These are phyloP conservation scores for Diadophis punctatus DNA, from an alignment of 2,113 vertebrate genomes.

Conservation along the genomic window DNA sequence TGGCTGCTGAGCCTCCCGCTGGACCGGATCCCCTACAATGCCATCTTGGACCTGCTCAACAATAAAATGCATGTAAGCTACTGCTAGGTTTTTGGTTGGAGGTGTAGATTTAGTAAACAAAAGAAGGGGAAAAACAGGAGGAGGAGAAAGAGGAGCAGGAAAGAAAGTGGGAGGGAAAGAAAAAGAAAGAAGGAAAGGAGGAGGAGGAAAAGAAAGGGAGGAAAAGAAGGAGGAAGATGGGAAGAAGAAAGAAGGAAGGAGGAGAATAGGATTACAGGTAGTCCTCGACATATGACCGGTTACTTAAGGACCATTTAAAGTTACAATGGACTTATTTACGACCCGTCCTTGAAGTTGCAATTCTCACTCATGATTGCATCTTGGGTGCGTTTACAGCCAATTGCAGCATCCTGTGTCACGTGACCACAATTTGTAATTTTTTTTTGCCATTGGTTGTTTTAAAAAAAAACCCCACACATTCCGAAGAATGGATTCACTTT, in stretches of 20 bases:
- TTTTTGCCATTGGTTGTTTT: too few species aligned
- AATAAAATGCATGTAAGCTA: constrained; percentile 92
- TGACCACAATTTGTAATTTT: too few species aligned
- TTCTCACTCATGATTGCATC: too few species aligned
- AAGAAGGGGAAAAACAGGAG: neutral
- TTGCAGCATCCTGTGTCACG: too few species aligned
- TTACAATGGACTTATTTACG: too few species aligned
- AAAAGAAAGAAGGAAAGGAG: neutral
- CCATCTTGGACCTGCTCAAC: constrained; percentile 90
- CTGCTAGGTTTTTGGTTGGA: constrained; percentile 10
- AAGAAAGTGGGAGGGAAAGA: neutral
- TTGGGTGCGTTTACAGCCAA: too few species aligned
- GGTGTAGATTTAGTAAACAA: constrained; percentile 36
- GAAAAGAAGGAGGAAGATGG: too few species aligned
- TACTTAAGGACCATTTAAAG: too few species aligned
- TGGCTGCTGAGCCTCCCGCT: constrained; percentile 91
- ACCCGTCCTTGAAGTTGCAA: too few species aligned
- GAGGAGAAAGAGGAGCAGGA: constrained; percentile 47
- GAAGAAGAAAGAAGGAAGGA: neutral
- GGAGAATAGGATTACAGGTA: neutral
- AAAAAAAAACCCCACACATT: too few species aligned
- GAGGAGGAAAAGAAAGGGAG: neutral
- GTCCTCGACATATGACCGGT: too few species aligned
- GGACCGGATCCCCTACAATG: constrained; percentile 87
- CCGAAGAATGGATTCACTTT: too few species aligned